phyloP scores from a whole-genome alignment of 2,888 invertebrate genomes.

The Trachelus stipa region DNA sequence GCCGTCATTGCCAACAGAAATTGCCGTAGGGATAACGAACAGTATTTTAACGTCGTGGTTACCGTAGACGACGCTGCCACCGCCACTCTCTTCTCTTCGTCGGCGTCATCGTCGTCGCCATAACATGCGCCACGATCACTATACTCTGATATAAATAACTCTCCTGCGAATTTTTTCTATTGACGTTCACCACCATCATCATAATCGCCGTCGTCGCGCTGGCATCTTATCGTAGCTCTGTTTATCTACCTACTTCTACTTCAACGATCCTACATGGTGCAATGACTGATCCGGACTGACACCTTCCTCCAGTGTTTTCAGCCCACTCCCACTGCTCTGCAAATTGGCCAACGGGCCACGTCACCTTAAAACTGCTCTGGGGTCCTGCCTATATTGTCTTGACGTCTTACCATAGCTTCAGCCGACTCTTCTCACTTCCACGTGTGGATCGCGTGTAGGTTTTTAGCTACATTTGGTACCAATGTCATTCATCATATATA shows the following conservation, averaged over 20 bases:
- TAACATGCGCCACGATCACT: not conserved
- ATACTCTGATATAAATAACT: not conserved
- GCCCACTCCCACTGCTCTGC: not conserved
- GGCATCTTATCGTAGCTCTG: not conserved
- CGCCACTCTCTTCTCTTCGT: not conserved
- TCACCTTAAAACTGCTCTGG: not conserved
- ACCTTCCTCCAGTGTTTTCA: not conserved
- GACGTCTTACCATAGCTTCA: not conserved
- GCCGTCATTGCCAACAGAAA: constrained; percentile 16
- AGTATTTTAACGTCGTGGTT: not conserved
- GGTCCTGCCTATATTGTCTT: not conserved
- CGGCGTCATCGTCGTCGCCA: not conserved
- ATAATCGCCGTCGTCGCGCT: not conserved
- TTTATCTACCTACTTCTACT: not conserved
- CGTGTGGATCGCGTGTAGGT: not conserved
- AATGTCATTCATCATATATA: not conserved
- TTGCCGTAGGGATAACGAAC: constrained; percentile 7
- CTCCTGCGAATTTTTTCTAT: not conserved
- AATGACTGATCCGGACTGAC: not conserved
- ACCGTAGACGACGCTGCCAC: not conserved
- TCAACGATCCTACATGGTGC: not conserved
- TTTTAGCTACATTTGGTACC: not conserved
- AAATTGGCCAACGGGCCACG: not conserved
- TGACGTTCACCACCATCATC: not conserved
- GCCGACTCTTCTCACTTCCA: not conserved